Evolutionary conservation across 2,797 vertebrate species (phyloP).

Genomic region (Erpetoichthys calabaricus): DNA sequence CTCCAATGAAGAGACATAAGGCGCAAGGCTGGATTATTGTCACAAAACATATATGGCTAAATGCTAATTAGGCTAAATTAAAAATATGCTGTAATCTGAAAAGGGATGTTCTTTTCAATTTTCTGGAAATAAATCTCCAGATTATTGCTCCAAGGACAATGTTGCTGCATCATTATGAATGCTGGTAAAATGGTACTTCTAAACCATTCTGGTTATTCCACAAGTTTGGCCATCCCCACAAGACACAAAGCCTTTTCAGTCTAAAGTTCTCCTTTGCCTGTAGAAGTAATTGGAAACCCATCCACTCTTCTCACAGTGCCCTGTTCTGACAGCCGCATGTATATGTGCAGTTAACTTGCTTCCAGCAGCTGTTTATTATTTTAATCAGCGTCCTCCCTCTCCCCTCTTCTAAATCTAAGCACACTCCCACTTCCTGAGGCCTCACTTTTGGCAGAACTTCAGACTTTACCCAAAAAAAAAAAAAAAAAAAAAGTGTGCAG

Average conservation of each 20-base stretch:
- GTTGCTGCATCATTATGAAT: conserved; percentile 10
- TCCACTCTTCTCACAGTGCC: not conserved
- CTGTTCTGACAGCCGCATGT: conserved; percentile 23
- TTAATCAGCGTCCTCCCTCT: conserved; percentile 83
- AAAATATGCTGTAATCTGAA: no score
- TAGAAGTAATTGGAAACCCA: not conserved
- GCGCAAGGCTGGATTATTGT: no score
- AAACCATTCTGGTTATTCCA: conserved; percentile 7
- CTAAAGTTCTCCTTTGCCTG: not conserved
- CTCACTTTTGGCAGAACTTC: conserved; percentile 35
- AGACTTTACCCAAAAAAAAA: conserved; percentile 22
- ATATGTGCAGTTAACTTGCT: conserved; percentile 30
- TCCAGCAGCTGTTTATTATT: conserved; percentile 88
- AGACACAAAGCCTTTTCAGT: no score
- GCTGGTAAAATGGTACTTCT: conserved; percentile 17
- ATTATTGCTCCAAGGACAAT: conserved; percentile 18
- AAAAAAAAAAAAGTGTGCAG: conserved; percentile 10
- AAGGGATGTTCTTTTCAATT: no score
- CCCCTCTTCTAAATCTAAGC: conserved; percentile 38
- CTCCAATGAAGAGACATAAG: no score
- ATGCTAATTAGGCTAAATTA: no score
- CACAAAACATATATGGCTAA: no score
- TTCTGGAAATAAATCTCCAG: no score
- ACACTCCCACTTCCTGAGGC: conserved; percentile 87
- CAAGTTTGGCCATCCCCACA: conserved; percentile 14